Conservation (phyloP, 2,888 invertebrate species). For the Erpobdella octoculata region DNA sequence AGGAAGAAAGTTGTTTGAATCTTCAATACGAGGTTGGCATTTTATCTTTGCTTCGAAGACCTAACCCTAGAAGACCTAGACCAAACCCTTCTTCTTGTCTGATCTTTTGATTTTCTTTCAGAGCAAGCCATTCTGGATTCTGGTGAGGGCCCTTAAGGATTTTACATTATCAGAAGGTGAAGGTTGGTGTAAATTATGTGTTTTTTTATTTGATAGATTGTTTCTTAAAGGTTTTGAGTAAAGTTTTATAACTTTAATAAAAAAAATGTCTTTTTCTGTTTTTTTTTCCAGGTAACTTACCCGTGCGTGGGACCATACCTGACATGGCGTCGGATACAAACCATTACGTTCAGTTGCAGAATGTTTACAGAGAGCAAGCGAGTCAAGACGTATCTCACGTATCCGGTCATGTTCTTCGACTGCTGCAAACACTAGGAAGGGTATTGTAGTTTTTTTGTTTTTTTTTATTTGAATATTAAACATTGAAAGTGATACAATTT, state of each 20-base stretch:
- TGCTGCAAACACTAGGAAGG: conserved; percentile 67
- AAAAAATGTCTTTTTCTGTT: neutral
- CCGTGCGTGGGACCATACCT: conserved; percentile 77
- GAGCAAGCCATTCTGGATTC: conserved; percentile 75
- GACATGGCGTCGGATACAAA: conserved; percentile 94
- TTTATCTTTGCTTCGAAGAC: too few species aligned
- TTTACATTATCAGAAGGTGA: conserved; percentile 77
- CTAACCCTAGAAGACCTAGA: too few species aligned
- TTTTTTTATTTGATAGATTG: neutral
- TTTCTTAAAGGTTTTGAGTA: neutral
- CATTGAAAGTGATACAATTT: too few species aligned
- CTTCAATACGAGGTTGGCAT: conserved; percentile 59
- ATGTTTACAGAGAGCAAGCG: conserved; percentile 74
- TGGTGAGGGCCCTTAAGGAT: conserved; percentile 76
- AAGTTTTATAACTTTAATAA: neutral
- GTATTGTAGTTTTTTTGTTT: conserved; percentile 48
- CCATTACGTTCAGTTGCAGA: conserved; percentile 79
- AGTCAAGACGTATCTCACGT: conserved; percentile 71
- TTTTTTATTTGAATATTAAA: too few species aligned
- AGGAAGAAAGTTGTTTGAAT: conserved; percentile 68
- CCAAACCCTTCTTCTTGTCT: neutral
- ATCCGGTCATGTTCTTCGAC: conserved; percentile 70
- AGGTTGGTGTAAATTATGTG: conserved; percentile 53
- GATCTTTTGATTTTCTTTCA: conserved; percentile 33
- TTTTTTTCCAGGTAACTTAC: conserved; percentile 58